Base-by-base conservation (phyloP, 2,888 invertebrate species). In the Daptonema setosum region DNA sequence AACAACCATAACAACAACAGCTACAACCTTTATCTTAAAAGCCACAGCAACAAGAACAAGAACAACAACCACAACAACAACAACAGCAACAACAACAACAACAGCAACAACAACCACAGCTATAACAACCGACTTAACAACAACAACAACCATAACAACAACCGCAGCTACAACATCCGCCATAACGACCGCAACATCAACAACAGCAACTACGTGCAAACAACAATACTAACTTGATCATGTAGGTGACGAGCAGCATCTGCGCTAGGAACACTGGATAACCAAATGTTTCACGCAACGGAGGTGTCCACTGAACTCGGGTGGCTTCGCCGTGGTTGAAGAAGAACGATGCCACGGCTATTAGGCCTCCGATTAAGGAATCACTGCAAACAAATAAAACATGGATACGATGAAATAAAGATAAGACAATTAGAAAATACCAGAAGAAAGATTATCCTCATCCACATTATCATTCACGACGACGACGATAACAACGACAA, bases 221-320 rank as follows among this genome's bases (percentile, higher is more conserved):
- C n/a, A n/a, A n/a, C n/a, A 24, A 56, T 50, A 56, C 60, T 57
- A 54, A 65, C 67, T 64, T 72, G 48, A 77, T 60, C 43, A 73
- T 64, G 51, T 80, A 74, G 57, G 80, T 79, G 0, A 85, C 74
- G 28, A 79, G 74, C 65, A 81, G 80, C 73, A 82, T 80, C 69
- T 87, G 84, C 56, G 80, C 73, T 22, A 86, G 74, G 60, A 85
- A 76, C 47, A 85, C 76, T 0, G 87, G 87, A 66, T 82, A 83
- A 0, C 83, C 85, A 68, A 86, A 83, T 67, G 83, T 86, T 71
- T 88, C 87, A 28, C 87, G 73, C 52, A 87, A 77, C 47, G 86
- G 82, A 0, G 87, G 87, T 0, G 84, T 80, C 81, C 86, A 85
- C 66, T 85, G 84, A 2, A 86, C 84, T 52, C 87, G 75, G 0